These are phyloP conservation scores for Hyaena hyaena DNA, from an alignment of 2,113 vertebrate species.

Conservation along the genomic window DNA sequence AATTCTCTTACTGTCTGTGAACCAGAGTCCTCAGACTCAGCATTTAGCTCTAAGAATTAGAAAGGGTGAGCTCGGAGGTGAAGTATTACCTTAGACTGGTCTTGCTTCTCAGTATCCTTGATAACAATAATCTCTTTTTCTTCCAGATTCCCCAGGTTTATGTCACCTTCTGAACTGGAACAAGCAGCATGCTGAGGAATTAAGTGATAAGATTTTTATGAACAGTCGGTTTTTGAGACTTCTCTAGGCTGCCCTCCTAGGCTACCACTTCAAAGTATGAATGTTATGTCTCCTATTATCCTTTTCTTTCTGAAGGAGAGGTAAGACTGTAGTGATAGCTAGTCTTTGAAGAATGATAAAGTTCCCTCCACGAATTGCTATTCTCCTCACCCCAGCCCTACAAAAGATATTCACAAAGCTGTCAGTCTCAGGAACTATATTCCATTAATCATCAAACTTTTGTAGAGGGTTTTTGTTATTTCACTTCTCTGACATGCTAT, in stretches of 20 bases:
- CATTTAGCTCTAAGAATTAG: constrained; percentile 18
- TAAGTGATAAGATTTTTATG: constrained; percentile 21
- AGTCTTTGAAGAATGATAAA: constrained; percentile 46
- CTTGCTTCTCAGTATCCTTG: constrained; percentile 75
- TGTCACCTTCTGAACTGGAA: constrained; percentile 41
- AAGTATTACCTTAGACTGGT: constrained; percentile 74
- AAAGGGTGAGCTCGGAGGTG: neutral
- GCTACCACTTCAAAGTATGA: neutral
- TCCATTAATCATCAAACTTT: neutral
- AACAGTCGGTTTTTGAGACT: constrained; percentile 37
- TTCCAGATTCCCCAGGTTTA: constrained; percentile 69
- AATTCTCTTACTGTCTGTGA: constrained; percentile 42
- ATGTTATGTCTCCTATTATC: neutral
- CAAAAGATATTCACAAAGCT: constrained; percentile 18
- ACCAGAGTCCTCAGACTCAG: constrained; percentile 45
- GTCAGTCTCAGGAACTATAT: constrained; percentile 27
- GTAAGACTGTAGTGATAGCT: neutral
- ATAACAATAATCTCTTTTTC: constrained; percentile 80
- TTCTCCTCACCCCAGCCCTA: neutral
- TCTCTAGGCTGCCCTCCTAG: neutral
- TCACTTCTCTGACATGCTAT: neutral
- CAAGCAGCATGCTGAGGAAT: constrained; percentile 61
- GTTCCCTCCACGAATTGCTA: neutral
- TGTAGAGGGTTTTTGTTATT: neutral
- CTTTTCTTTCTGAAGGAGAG: neutral